phyloP scores from a whole-genome alignment of 2,888 invertebrate genomes.

The Andrena camellia region DNA sequence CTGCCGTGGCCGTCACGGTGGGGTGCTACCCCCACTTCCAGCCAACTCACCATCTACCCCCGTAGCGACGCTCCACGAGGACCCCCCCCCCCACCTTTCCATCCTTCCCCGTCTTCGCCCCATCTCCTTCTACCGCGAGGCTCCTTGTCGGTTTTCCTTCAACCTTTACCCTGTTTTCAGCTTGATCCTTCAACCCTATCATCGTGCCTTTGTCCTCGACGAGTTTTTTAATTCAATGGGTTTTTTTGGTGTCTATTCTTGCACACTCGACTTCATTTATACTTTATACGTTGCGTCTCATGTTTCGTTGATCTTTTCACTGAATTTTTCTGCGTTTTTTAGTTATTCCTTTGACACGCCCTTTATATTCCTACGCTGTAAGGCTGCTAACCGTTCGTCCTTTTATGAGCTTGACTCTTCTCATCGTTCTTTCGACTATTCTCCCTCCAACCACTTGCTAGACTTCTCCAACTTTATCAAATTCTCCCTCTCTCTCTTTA shows the following conservation, averaged over 20 bases:
- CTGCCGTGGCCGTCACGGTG: constrained; percentile 70
- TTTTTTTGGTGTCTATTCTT: no score
- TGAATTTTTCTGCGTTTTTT: neutral
- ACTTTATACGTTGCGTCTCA: neutral
- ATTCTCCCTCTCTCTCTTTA: constrained; percentile 17
- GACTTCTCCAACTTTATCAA: neutral
- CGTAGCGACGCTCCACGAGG: constrained; percentile 20
- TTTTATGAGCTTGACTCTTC: neutral
- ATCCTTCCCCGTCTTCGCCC: constrained; percentile 37
- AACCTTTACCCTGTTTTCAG: constrained; percentile 32
- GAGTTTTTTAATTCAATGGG: no score
- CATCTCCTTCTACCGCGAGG: constrained; percentile 1
- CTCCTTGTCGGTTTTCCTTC: constrained; percentile 14
- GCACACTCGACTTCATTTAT: neutral
- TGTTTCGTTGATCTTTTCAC: neutral
- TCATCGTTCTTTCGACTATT: neutral
- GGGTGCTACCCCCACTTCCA: constrained; percentile 70
- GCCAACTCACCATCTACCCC: constrained; percentile 28
- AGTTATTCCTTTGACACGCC: neutral
- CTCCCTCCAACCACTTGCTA: neutral
- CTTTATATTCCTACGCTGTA: no score
- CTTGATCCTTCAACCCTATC: neutral
- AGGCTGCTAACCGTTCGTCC: no score
- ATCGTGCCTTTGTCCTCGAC: neutral
- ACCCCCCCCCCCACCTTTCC: constrained; percentile 25